Percentiles rank a stretch among this genome's conserved stretches.
phyloP scores from a whole-genome alignment of 2,797 vertebrate species.

The Bradypodion ventrale region DNA sequence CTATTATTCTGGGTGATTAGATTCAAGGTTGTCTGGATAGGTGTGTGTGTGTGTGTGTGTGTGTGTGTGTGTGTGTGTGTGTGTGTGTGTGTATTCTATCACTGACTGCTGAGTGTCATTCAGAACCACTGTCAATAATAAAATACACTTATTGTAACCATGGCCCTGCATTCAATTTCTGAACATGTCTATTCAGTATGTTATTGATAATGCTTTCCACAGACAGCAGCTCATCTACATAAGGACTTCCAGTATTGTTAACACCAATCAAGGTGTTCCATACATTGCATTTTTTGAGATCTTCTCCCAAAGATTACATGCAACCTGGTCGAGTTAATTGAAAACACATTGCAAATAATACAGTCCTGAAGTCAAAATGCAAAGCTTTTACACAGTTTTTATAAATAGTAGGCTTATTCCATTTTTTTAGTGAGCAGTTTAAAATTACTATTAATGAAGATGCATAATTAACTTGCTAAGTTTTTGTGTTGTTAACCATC shows the following conservation, averaged over 20 bases:
- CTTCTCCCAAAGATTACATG: constrained; percentile 40
- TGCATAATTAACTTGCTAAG: background rate
- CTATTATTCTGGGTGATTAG: background rate
- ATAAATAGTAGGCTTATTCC: background rate
- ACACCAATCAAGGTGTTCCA: constrained; percentile 39
- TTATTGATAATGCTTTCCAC: constrained; percentile 9
- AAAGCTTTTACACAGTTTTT: constrained; percentile 48
- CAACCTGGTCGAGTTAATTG: constrained; percentile 52
- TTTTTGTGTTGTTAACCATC: constrained; percentile 37
- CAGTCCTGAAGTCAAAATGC: constrained; percentile 35
- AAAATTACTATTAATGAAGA: constrained; percentile 3
- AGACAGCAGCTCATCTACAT: constrained; percentile 1
- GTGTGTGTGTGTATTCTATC: background rate
- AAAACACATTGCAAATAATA: constrained; percentile 53
- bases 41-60: background rate
- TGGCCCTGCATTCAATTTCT: background rate
- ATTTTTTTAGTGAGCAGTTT: constrained; percentile 18
- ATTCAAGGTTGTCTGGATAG: background rate
- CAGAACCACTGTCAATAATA: background rate
- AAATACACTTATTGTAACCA: background rate
- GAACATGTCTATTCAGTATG: constrained; percentile 12
- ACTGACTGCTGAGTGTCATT: background rate
- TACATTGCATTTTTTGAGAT: constrained; percentile 16
- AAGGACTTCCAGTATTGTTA: constrained; percentile 47
- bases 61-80: background rate